These are phyloP conservation scores for Pomatostomus ruficeps DNA, from an alignment of 2,113 vertebrate genomes.

Conservation along the genomic window DNA sequence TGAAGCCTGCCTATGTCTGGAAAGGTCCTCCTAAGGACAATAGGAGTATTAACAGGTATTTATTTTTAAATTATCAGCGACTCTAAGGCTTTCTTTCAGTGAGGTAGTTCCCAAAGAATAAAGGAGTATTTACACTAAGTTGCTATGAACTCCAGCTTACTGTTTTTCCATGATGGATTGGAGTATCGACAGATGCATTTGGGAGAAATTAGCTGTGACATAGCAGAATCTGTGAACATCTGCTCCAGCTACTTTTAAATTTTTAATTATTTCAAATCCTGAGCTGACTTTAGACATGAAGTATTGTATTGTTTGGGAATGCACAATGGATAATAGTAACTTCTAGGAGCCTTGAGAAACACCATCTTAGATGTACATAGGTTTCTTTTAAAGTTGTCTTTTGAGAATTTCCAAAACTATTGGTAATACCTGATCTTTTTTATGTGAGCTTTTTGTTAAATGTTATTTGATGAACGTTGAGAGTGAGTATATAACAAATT, in stretches of 20 bases:
- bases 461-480: background rate
- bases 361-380: background rate
- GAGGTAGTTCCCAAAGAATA: background rate
- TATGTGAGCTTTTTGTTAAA: background rate
- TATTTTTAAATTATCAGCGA: background rate
- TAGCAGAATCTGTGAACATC: background rate
- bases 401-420: background rate
- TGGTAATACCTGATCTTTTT: background rate
- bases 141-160: background rate
- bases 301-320: background rate
- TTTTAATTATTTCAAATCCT: slow-evolving; percentile 19
- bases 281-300: background rate
- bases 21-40: background rate
- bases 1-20: background rate
- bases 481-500: background rate
- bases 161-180: background rate
- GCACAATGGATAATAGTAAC: background rate
- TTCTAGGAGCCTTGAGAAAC: background rate
- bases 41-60: background rate
- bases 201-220: background rate
- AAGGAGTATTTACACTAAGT: background rate
- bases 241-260: background rate
- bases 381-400: background rate
- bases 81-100: background rate
- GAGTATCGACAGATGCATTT: background rate